phyloP scores from a whole-genome alignment of 53 echinoderm and acorn worm genomes.

The Paelopatides confundens region DNA sequence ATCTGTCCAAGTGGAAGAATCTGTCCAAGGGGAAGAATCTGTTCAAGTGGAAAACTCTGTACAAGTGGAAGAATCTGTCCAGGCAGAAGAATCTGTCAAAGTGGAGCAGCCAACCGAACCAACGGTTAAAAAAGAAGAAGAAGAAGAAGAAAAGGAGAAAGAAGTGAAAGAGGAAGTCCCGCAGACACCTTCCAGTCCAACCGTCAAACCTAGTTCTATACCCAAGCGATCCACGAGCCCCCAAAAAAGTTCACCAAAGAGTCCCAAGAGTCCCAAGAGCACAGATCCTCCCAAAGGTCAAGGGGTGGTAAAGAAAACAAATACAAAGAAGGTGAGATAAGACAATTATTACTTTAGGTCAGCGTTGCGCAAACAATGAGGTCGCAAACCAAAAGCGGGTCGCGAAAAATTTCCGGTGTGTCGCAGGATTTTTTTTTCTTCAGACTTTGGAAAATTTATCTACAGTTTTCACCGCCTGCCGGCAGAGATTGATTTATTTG shows the following conservation, averaged over 20 bases:
- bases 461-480: too few species aligned
- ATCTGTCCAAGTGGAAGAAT: neutral
- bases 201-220: slow-evolving; percentile 8
- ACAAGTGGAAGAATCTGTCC: neutral
- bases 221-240: slow-evolving; percentile 19
- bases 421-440: too few species aligned
- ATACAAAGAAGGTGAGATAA: slow-evolving; percentile 4
- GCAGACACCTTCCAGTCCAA: neutral
- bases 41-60: neutral
- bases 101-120: neutral
- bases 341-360: too few species aligned
- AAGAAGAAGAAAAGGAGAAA: neutral
- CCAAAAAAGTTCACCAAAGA: neutral
- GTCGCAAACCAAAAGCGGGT: too few species aligned
- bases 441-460: too few species aligned
- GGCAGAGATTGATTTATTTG: too few species aligned
- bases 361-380: too few species aligned
- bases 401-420: too few species aligned
- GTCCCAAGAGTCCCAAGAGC: neutral
- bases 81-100: neutral
- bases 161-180: neutral
- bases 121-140: neutral
- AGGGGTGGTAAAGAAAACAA: neutral
- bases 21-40: neutral
- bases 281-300: neutral